These are phyloP conservation scores for Stenolophus ochropezus DNA, from an alignment of 2,888 invertebrate species.

Conservation along the genomic window DNA sequence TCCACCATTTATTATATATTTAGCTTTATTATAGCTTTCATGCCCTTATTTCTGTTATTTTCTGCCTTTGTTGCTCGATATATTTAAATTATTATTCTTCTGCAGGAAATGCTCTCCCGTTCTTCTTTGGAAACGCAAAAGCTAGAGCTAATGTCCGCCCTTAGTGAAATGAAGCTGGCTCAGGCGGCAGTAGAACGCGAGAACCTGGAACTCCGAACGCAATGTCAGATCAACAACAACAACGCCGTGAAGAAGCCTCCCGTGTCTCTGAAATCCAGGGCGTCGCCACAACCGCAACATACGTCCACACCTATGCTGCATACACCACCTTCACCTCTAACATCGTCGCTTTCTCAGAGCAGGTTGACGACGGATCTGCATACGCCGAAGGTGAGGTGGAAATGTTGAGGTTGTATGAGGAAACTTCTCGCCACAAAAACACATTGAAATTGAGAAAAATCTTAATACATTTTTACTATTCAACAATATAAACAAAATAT, in stretches of 20 bases:
- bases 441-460: background rate
- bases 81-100: slow-evolving; percentile 45
- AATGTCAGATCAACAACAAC: slow-evolving; percentile 70
- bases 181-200: slow-evolving; percentile 92
- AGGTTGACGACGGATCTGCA: slow-evolving; percentile 62
- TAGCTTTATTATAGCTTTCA: no score
- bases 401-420: background rate
- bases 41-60: no score
- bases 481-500: no score
- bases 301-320: slow-evolving; percentile 72
- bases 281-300: slow-evolving; percentile 72
- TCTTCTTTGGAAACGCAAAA: slow-evolving; percentile 96
- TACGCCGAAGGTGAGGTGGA: slow-evolving; percentile 68
- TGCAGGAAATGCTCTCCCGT: slow-evolving; percentile 88
- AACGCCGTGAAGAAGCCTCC: slow-evolving; percentile 69
- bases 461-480: background rate
- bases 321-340: slow-evolving; percentile 63
- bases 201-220: slow-evolving; percentile 83
- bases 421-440: background rate
- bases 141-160: slow-evolving; percentile 92
- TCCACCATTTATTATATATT: no score
- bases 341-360: background rate
- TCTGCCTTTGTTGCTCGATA: background rate
- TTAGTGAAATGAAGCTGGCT: slow-evolving; percentile 93
- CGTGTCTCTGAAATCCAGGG: slow-evolving; percentile 69